A percentile compares a stretch with the other conserved stretches of the same genome.
Evolutionary conservation across 2,113 vertebrate species (phyloP).

Genomic region (Pelusios castaneus): DNA sequence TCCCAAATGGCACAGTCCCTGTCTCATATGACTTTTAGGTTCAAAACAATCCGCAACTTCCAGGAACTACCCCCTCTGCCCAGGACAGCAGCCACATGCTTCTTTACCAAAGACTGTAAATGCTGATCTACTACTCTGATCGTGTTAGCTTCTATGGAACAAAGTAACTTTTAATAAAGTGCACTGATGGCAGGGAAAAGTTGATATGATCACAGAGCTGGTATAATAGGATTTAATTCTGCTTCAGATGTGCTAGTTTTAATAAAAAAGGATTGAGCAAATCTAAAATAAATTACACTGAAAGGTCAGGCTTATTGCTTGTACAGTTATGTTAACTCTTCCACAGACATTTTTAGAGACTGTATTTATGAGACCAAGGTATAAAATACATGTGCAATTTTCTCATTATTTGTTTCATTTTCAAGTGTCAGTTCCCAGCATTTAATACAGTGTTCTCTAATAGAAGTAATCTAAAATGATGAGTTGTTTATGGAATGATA

Average conservation of each 20-base stretch:
- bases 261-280: conserved; percentile 86
- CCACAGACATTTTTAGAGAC: conserved; percentile 79
- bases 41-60: background rate
- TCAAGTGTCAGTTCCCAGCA: conserved; percentile 65
- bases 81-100: background rate
- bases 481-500: conserved; percentile 74
- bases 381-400: conserved; percentile 78
- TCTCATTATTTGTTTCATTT: conserved; percentile 78
- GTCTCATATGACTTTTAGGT: background rate
- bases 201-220: conserved; percentile 77
- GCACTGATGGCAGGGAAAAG: conserved; percentile 66
- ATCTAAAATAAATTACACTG: conserved; percentile 85
- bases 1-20: accelerated
- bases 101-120: conserved; percentile 43
- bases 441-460: conserved; percentile 75
- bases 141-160: conserved; percentile 75
- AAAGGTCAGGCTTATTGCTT: conserved; percentile 86
- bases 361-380: conserved; percentile 80
- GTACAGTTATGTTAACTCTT: conserved; percentile 83
- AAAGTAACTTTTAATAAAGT: conserved; percentile 84
- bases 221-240: conserved; percentile 86
- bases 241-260: conserved; percentile 85
- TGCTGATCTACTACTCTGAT: conserved; percentile 69
- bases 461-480: conserved; percentile 64
- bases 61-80: background rate